Conservation (phyloP, 2,888 invertebrate species). For the Aporophyla nigra region DNA sequence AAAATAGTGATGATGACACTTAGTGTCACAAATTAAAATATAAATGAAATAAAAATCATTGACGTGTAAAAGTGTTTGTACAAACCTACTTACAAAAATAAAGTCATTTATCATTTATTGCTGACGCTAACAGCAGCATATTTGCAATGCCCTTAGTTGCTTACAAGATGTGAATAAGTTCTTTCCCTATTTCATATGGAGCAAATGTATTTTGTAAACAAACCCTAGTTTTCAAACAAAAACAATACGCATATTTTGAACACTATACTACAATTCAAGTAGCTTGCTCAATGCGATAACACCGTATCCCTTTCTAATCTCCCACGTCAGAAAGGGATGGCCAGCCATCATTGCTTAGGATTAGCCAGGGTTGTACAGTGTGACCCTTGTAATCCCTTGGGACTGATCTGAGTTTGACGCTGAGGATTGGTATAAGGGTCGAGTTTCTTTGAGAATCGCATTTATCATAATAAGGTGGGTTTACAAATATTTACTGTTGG, state of each 20-base stretch:
- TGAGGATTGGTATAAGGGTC: conserved; percentile 50
- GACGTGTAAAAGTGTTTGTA: too few species aligned
- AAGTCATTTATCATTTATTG: too few species aligned
- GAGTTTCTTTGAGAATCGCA: conserved; percentile 45
- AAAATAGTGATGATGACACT: too few species aligned
- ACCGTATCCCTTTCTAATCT: conserved; percentile 49
- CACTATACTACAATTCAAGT: conserved; percentile 24
- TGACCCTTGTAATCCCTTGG: conserved; percentile 71
- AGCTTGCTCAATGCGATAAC: conserved; percentile 55
- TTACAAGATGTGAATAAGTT: background rate
- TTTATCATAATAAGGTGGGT: conserved; percentile 37
- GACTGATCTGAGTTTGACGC: conserved; percentile 65
- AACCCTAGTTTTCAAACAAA: background rate
- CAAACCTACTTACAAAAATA: too few species aligned
- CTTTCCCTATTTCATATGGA: background rate
- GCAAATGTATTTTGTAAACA: background rate
- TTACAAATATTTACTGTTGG: conserved; percentile 10
- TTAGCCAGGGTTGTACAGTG: conserved; percentile 65
- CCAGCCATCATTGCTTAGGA: conserved; percentile 67
- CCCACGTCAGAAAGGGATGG: conserved; percentile 59
- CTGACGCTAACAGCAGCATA: too few species aligned
- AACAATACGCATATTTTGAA: conserved; percentile 25
- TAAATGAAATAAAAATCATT: too few species aligned
- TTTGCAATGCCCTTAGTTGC: background rate
- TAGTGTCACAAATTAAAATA: too few species aligned